Evolutionary conservation across 2,888 invertebrate genomes (phyloP), one percentile per base, ranked within the genome.

Genomic region (Drosophila nr. perissopoda): DNA sequence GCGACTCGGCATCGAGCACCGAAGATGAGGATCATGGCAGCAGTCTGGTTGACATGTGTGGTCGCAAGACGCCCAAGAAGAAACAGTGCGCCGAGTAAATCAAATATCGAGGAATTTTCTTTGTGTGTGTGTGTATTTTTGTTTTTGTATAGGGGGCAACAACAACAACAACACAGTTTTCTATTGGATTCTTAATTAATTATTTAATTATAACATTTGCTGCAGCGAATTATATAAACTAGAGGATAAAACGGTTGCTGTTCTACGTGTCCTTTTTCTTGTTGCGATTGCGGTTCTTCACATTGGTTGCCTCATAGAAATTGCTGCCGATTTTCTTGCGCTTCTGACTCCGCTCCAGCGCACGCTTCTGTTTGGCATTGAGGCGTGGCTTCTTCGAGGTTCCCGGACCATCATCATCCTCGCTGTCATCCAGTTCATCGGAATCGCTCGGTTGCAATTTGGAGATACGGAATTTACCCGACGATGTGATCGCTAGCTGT

Each of bases 231-330:
- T 58, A 78, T 65, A 79, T 72, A 80, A 69, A 53, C 76, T 88
- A 88, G 73, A 69, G 56, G 62, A 59, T 71, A 73, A 72, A 74
- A 75, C 31, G 63, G 40, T 46, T 7, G 33, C 61, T 21, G 1
- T 46, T 46, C 27, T 86, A 81, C 36, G 82, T 57, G 31, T 91
- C 91, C 72, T 84, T 94, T 85, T 95, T 96, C 91, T 95, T 96
- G 91, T 95, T 95, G 77, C 96, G 95, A 93, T 97, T 97, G 82
- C 96, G 95, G 93, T 98, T 98, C 92, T 98, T 98, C 61, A 98
- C 98, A 94, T 98, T 98, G 13, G 96, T 94, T 36, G 96, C 95
- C 94, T 97, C 97, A 93, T 98, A 98, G 92, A 98, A 98, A 93
- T 98, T 97, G 92, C 96, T 97, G 82, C 98, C 98, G 70, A 97